Evolutionary conservation across 2,888 invertebrate species (phyloP).

Genomic region (Malthinus seriepunctatus): DNA sequence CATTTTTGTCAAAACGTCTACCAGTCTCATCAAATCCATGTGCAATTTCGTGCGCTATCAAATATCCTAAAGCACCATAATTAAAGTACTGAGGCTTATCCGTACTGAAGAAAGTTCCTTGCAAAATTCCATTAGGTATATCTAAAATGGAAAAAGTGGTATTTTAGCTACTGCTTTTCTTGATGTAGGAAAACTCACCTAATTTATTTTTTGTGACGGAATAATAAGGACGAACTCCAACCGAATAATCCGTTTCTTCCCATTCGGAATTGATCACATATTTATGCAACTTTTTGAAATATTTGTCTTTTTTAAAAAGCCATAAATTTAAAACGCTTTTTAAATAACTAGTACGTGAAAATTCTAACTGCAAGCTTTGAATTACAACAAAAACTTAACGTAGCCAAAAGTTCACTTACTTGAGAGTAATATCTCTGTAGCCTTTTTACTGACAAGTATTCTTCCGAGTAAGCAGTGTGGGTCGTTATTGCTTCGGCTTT

Average conservation of each 20-base stretch:
- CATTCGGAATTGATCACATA: slow-evolving; percentile 59
- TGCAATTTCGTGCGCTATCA: slow-evolving; percentile 85
- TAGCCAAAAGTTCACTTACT: slow-evolving; percentile 34
- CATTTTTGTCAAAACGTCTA: slow-evolving; percentile 19
- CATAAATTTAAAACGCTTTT: slow-evolving; percentile 57
- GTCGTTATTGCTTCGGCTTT: slow-evolving; percentile 34
- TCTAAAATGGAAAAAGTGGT: slow-evolving; percentile 57
- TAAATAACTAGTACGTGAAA: slow-evolving; percentile 54
- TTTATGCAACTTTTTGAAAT: slow-evolving; percentile 56
- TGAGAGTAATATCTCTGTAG: slow-evolving; percentile 44
- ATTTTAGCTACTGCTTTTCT: background rate
- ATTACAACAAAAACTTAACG: too few relatives aligned
- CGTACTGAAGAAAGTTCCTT: slow-evolving; percentile 83
- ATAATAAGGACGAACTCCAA: slow-evolving; percentile 60
- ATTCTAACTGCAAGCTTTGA: slow-evolving; percentile 51
- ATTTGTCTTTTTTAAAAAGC: slow-evolving; percentile 57
- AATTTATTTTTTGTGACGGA: slow-evolving; percentile 60
- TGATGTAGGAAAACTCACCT: slow-evolving; percentile 58
- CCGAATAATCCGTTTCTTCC: slow-evolving; percentile 56
- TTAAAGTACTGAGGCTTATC: slow-evolving; percentile 85
- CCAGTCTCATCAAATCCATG: slow-evolving; percentile 70
- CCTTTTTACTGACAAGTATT: slow-evolving; percentile 34
- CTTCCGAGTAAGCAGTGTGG: slow-evolving; percentile 39
- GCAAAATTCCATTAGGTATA: slow-evolving; percentile 86
- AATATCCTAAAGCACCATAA: slow-evolving; percentile 82